Base-by-base conservation (phyloP, 1,140 invertebrate species). In the Pogonognathellus flavescens region DNA sequence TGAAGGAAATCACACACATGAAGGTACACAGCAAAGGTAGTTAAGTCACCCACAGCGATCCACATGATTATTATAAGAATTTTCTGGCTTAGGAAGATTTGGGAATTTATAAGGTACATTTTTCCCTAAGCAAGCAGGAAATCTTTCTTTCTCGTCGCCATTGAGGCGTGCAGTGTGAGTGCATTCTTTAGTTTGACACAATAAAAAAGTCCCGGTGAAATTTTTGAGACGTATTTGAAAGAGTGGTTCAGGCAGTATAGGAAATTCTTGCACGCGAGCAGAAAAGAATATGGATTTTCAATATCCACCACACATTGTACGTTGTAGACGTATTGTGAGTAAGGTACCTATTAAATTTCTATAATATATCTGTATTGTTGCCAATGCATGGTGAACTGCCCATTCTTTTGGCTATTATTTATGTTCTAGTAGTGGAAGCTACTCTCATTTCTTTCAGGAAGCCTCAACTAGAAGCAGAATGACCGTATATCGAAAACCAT, bases 221-320 rank as follows among this genome's bases (percentile, higher is more conserved):
- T 57, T 76, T 82, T 76, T 82, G 53, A 57, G 80, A 82, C 50
- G 18, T 82, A 82, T 57, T 82, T 82, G 11, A 57, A 57, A 52
- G 55, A 82, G 80, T 52, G 22, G 22, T 41, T 41, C 31, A 41
- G 2, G 13, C 80, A 18, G 18, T 57, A 25, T 50, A 66, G 62
- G 14, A 76, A 25, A 76, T 76, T 76, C 70, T 31, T 49, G 70
- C 70, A 76, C 70, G 80, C 80, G 20, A 55, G 50, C 11, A 59
- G 55, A 82, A 82, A 82, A 25, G 52, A 82, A 55, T 82, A 82
- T 82, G 41, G 80, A 82, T 82, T 82, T 82, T 52, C 80, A 82
- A 82, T 82, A 82, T 50, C 22, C 70, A 76, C 31, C 31, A 76
- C 41, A 76, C 31, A 76, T n/a, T 49, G 41, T n/a, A n/a, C n/a